Conservation (phyloP, 2,797 vertebrate genomes). For the Pseudochaenichthys georgianus region DNA sequence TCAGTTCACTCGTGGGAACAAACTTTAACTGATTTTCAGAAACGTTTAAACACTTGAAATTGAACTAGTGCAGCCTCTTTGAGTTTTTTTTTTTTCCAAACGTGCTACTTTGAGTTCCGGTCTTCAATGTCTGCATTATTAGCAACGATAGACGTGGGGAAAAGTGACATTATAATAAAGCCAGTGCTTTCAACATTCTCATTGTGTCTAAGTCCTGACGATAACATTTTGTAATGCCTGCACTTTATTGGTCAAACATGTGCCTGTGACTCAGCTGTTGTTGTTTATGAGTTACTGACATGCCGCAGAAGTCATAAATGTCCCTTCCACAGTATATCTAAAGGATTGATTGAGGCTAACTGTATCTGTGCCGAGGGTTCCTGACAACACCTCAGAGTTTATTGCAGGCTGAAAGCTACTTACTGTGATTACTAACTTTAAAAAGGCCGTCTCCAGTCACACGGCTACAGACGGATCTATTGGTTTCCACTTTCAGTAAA, state of each 20-base stretch:
- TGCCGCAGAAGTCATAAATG: conserved; percentile 10
- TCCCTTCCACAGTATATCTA: background rate
- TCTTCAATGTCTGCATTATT: background rate
- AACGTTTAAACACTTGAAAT: background rate
- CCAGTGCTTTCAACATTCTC: background rate
- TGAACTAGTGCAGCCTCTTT: too few relatives aligned
- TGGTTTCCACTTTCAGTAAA: conserved; percentile 40
- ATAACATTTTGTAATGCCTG: background rate
- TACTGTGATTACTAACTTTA: conserved; percentile 1
- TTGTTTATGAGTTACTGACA: conserved; percentile 1
- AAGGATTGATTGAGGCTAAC: conserved; percentile 10
- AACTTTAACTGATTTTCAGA: background rate
- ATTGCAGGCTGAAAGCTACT: conserved; percentile 7
- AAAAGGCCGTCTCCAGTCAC: conserved; percentile 22
- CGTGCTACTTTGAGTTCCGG: too few relatives aligned
- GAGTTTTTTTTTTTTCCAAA: too few relatives aligned
- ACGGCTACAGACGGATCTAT: conserved; percentile 19
- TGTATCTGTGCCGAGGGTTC: background rate
- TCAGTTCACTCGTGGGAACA: conserved; percentile 3
- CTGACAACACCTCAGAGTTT: background rate
- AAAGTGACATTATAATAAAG: background rate
- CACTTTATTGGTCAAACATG: conserved; percentile 12
- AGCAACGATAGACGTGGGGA: background rate
- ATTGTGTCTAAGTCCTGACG: background rate
- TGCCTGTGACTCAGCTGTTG: background rate